Evolutionary conservation across 2,888 invertebrate species (phyloP).

Genomic region (Drosophila multiciliata): DNA sequence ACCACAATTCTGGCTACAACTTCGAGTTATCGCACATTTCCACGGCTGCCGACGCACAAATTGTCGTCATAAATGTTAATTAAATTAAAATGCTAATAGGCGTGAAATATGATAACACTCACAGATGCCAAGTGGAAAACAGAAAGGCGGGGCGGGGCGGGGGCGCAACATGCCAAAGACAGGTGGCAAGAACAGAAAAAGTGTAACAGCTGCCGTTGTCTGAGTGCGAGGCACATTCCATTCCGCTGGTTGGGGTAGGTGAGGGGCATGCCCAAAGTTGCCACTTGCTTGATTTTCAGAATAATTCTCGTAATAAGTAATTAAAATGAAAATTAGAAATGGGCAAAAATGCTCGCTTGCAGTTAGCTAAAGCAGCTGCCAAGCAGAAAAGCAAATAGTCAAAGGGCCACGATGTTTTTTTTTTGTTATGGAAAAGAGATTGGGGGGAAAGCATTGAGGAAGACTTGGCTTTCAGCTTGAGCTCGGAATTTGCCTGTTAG

Average conservation of each 20-base stretch:
- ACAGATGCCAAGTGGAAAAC: conserved; percentile 30
- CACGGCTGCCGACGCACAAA: conserved; percentile 60
- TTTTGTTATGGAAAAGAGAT: background rate
- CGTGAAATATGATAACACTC: conserved; percentile 77
- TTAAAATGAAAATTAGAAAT: conserved; percentile 78
- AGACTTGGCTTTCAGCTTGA: conserved; percentile 46
- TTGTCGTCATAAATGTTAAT: conserved; percentile 78
- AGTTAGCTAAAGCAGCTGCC: conserved; percentile 62
- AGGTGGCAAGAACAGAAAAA: conserved; percentile 48
- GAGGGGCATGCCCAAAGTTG: conserved; percentile 52
- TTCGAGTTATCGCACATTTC: conserved; percentile 45
- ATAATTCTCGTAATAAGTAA: conserved; percentile 72
- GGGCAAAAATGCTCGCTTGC: conserved; percentile 49
- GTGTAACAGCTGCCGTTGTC: conserved; percentile 68
- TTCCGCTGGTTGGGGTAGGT: background rate
- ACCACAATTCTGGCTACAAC: conserved; percentile 6
- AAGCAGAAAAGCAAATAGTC: conserved; percentile 53
- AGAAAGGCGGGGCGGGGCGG: background rate
- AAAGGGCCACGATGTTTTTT: conserved; percentile 5
- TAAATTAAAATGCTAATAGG: conserved; percentile 79
- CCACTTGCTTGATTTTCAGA: conserved; percentile 75
- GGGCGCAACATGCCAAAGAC: conserved; percentile 15
- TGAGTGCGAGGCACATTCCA: conserved; percentile 15
- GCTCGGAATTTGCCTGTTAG: conserved; percentile 70
- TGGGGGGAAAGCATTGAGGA: background rate